A percentile compares a stretch with the other conserved stretches of the same genome.
phyloP scores from a whole-genome alignment of 2,797 vertebrate genomes.

The Xenops minutus region DNA sequence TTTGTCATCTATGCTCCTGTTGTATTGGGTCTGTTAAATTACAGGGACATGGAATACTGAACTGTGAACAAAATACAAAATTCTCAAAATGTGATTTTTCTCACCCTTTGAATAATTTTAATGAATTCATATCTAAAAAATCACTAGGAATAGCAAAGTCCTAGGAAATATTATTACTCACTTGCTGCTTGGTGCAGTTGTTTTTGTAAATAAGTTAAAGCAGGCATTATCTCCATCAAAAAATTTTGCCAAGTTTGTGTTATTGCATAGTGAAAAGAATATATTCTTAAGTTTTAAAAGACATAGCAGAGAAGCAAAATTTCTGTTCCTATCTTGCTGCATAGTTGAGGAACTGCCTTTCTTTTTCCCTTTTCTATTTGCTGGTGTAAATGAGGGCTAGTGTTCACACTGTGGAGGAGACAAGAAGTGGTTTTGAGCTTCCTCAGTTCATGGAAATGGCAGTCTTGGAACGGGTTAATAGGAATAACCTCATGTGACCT shows the following conservation, averaged over 20 bases:
- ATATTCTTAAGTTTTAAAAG: neutral
- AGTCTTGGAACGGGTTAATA: neutral
- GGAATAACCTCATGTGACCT: neutral
- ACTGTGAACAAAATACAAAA: neutral
- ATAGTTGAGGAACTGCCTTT: neutral
- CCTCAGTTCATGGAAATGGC: neutral
- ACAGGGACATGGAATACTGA: neutral
- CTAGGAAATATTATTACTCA: neutral
- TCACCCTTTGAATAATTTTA: neutral
- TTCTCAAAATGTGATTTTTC: neutral
- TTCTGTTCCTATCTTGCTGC: neutral
- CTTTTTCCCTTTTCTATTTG: neutral
- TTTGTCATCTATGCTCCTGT: neutral
- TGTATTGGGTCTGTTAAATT: neutral
- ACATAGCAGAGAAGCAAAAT: neutral
- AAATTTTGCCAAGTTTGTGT: neutral
- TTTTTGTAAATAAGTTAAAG: neutral
- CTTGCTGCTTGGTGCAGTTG: neutral
- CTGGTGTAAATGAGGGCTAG: neutral
- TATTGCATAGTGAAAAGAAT: neutral
- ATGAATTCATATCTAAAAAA: neutral
- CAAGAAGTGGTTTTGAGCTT: neutral
- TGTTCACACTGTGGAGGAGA: neutral
- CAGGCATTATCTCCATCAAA: neutral
- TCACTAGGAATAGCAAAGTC: neutral